phyloP scores from a whole-genome alignment of 1,140 invertebrate genomes.

The Zaprionus capensis region DNA sequence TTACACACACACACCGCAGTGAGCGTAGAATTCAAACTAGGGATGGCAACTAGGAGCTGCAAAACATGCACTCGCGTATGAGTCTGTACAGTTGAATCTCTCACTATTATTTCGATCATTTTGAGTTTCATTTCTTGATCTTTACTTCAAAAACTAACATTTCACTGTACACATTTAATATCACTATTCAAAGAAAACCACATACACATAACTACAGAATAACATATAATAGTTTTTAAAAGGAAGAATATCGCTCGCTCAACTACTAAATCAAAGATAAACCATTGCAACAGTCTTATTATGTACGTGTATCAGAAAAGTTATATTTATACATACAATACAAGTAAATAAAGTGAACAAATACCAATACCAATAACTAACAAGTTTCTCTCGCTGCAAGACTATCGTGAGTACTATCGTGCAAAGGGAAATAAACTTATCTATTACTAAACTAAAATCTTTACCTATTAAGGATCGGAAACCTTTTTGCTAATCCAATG shows the following conservation, averaged over 20 bases:
- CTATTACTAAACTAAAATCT: neutral
- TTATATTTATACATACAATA: conserved; percentile 17
- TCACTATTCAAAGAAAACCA: neutral
- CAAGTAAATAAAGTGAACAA: conserved; percentile 32
- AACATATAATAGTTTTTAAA: conserved; percentile 3
- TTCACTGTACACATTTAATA: neutral
- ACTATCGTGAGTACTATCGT: neutral
- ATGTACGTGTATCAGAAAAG: conserved; percentile 29
- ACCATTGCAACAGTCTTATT: conserved; percentile 28
- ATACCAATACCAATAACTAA: conserved; percentile 24
- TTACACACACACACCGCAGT: conserved; percentile 17
- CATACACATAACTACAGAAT: neutral
- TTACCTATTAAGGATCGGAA: neutral
- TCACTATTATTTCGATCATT: neutral
- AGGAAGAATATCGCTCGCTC: conserved; percentile 17
- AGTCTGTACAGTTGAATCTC: neutral
- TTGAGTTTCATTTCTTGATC: neutral
- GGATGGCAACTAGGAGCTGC: conserved; percentile 18
- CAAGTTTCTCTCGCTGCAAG: conserved; percentile 22
- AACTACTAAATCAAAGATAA: conserved; percentile 32
- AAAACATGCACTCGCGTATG: neutral
- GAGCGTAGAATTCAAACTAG: conserved; percentile 38
- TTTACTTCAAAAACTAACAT: neutral
- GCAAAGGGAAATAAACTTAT: neutral
- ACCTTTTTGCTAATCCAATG: neutral